Evolutionary conservation across 64 coral and sea anemone genomes (phyloP).

Genomic region (Montipora capricornis): DNA sequence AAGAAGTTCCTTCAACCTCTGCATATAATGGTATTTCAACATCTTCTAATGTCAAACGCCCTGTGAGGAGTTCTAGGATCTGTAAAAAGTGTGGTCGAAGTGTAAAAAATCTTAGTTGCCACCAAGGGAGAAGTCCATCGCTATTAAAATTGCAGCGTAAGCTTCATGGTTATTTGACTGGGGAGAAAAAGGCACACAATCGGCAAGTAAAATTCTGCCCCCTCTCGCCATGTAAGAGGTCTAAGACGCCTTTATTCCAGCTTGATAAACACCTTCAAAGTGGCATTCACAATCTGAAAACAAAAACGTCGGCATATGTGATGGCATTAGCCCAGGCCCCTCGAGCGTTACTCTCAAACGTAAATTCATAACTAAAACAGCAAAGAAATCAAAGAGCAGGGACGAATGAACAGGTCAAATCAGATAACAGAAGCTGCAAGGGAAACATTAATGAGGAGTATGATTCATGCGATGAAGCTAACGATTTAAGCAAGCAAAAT

Average conservation of each 20-base stretch:
- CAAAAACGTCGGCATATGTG: constrained; percentile 31
- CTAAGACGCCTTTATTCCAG: constrained; percentile 36
- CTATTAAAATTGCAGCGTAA: constrained; percentile 44
- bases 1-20: constrained; percentile 46
- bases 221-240: constrained; percentile 60
- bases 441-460: constrained; percentile 16
- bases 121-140: constrained; percentile 50
- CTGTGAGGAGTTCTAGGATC: constrained; percentile 16
- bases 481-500: neutral
- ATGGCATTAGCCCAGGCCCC: constrained; percentile 41
- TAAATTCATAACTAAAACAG: constrained; percentile 12
- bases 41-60: constrained; percentile 20
- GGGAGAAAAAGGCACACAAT: constrained; percentile 52
- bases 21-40: constrained; percentile 43
- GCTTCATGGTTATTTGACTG: constrained; percentile 56
- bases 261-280: constrained; percentile 57
- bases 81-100: constrained; percentile 42
- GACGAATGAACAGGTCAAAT: constrained; percentile 25
- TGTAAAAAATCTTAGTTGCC: constrained; percentile 58
- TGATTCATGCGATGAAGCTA: constrained; percentile 52
- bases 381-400: constrained; percentile 22
- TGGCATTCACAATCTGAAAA: constrained; percentile 46
- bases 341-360: constrained; percentile 1
- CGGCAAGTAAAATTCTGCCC: constrained; percentile 59
- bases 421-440: constrained; percentile 7